Base-by-base conservation (phyloP, 2,113 vertebrate species). In the Seriola rivoliana region DNA sequence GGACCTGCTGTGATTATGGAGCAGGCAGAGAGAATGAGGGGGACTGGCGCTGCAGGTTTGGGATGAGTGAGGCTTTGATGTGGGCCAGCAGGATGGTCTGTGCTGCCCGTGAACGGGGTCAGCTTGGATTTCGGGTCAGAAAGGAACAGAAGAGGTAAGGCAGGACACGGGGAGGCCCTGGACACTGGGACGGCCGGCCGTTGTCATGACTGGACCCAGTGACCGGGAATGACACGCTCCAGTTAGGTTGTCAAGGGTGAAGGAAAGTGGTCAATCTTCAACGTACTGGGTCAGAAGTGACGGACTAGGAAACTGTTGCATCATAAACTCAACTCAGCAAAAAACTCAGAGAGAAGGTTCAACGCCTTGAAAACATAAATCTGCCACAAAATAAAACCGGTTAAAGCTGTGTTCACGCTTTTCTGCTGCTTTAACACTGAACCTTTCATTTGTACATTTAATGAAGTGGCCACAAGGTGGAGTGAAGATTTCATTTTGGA, bases 41-140 rank as follows among this genome's bases (percentile, higher is more conserved):
- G 75, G 75, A 59, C 58, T 73, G 73, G 71, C 55, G 55, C 70
- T 55, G 64, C 85, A 83, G 80, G 84, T 91, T 82, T 65, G 79
- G 80, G 89, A 78, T 79, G 85, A 88, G 71, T 64, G 71, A 58
- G 52, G 65, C 90, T 85, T 88, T 87, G 81, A 85, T 80, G 59
- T 40, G 19, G 54, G 78, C 76, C 80, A 81, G 69, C 64, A 34
- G 85, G 80, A 90, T 48, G 13, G 70, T 65, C 65, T 7, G 74
- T 82, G 84, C 77, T 50, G 64, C 50, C 63, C 55, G 23, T 54
- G 81, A 91, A 90, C 29, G 65, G 60, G 86, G 82, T 85, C 82
- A 74, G 52, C 52, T 62, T 8, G 29, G 71, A 82, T 77, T 84
- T 75, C 1, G 4, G 76, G 66, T 75, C 82, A 87, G 60, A 32